Evolutionary conservation across 1,140 invertebrate species (phyloP), one percentile per base, ranked within the genome.

Genomic region (Colletes latitarsis): DNA sequence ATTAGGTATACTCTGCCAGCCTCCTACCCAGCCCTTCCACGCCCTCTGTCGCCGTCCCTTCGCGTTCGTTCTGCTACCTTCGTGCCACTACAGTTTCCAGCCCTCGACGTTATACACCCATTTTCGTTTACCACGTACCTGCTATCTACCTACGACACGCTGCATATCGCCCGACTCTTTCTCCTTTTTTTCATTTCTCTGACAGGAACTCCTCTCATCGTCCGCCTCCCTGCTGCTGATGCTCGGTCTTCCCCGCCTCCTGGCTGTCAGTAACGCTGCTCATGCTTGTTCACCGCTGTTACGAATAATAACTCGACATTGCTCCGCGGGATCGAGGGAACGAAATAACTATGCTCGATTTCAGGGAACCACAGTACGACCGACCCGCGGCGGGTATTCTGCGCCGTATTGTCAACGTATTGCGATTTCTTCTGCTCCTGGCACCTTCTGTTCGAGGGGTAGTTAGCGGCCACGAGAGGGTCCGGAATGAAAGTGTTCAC

Each of bases 1-100:
- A 90, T 89, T 90, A 90, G 88, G 84, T 89, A 82, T 90, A 86
- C 86, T 89, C 87, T 85, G 82, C 78, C 60, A 82, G 71, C 75
- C 81, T 75, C 77, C 53, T 68, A 30, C 67, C 73, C 71, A 17
- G 19, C 66, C 74, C 66, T 53, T 14, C 52, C 21, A 6, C 14
- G 53, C 62, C 63, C 67, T 49, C 75, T 55, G 49, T 53, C 43
- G 21, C 21, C 39, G 15, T 53, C 21, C 39, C 55, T 12, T 71
- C 46, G n/a, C 21, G 46, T 39, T 55, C 41, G 10, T 83, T 46
- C 58, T 30, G 30, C 30, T 49, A 64, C 60, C 83, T 60, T 68
- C 75, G 77, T 71, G 69, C 53, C 71, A 62, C 19, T 39, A 39
- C 49, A 30, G 70, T 73, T 62, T 64, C 70, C 77, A 53, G 19